Evolutionary conservation across 2,888 invertebrate genomes (phyloP).

Genomic region (Polyommatus iphigenia): DNA sequence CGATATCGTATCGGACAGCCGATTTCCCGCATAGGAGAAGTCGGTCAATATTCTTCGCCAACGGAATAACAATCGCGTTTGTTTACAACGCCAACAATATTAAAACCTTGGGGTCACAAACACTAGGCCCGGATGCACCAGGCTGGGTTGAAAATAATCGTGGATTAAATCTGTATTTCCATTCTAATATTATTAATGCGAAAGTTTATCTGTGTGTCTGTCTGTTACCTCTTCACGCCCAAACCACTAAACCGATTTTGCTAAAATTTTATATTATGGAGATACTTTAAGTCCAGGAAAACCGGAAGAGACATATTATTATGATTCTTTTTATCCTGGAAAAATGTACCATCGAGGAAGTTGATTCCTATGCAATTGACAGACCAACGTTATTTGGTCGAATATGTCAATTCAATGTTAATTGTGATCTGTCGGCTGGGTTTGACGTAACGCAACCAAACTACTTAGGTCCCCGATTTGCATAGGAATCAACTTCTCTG

Average conservation of each 20-base stretch:
- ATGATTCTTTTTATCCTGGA: no score
- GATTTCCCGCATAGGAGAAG: conserved; percentile 14
- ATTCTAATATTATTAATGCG: not conserved
- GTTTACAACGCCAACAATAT: not conserved
- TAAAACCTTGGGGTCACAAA: not conserved
- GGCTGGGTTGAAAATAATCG: not conserved
- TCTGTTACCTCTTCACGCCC: not conserved
- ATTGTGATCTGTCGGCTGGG: no score
- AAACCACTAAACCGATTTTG: not conserved
- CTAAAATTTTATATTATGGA: not conserved
- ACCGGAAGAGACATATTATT: not conserved
- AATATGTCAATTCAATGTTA: no score
- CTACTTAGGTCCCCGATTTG: no score
- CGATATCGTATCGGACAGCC: not conserved
- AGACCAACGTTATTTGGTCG: no score
- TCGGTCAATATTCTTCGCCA: not conserved
- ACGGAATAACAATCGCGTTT: not conserved
- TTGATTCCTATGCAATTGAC: no score
- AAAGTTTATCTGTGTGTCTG: not conserved
- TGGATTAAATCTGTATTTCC: not conserved
- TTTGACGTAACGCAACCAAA: no score
- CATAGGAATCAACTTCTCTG: no score
- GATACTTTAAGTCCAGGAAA: not conserved
- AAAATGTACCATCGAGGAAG: no score
- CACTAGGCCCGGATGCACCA: not conserved